Percentiles rank a stretch among this genome's conserved stretches.
Evolutionary conservation across 2,797 vertebrate genomes (phyloP).

Genomic region (Typhlichthys subterraneus): DNA sequence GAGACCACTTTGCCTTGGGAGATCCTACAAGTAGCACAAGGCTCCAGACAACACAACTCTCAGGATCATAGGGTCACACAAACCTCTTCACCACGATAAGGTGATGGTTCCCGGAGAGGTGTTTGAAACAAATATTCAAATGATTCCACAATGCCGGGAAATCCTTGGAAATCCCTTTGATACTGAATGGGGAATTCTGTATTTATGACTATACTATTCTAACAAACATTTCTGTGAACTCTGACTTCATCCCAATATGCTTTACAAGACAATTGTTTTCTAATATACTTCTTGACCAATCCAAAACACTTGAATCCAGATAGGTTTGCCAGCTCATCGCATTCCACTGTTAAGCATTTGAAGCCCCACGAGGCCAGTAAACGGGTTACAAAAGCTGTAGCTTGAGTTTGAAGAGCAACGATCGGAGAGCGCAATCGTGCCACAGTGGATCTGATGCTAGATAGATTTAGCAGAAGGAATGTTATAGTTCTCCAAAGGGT

Average conservation of each 20-base stretch:
- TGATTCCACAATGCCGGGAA: slow-evolving; percentile 22
- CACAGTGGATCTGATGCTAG: slow-evolving; percentile 39
- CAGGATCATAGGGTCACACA: no score
- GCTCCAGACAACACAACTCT: no score
- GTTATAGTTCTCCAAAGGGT: slow-evolving; percentile 37
- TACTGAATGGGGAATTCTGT: slow-evolving; percentile 29
- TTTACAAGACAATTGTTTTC: slow-evolving; percentile 18
- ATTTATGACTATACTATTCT: slow-evolving; percentile 12
- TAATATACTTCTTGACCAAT: slow-evolving; percentile 43
- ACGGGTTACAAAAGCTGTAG: background rate
- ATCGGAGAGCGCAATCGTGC: slow-evolving; percentile 21
- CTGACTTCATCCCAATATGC: slow-evolving; percentile 12
- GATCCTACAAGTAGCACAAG: no score
- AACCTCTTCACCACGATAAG: no score
- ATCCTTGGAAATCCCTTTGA: slow-evolving; percentile 45
- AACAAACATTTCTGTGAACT: slow-evolving; percentile 15
- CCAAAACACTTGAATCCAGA: slow-evolving; percentile 5
- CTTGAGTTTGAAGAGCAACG: background rate
- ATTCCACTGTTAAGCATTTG: slow-evolving; percentile 8
- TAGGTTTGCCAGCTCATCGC: background rate
- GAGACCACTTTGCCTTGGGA: no score
- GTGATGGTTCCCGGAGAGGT: no score
- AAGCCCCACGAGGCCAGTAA: background rate
- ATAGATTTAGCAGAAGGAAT: slow-evolving; percentile 52
- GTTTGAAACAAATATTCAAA: background rate